Evolutionary conservation across 2,113 vertebrate species (phyloP), one percentile per base, ranked within the genome.

Genomic region (Cyprinus carpio): DNA sequence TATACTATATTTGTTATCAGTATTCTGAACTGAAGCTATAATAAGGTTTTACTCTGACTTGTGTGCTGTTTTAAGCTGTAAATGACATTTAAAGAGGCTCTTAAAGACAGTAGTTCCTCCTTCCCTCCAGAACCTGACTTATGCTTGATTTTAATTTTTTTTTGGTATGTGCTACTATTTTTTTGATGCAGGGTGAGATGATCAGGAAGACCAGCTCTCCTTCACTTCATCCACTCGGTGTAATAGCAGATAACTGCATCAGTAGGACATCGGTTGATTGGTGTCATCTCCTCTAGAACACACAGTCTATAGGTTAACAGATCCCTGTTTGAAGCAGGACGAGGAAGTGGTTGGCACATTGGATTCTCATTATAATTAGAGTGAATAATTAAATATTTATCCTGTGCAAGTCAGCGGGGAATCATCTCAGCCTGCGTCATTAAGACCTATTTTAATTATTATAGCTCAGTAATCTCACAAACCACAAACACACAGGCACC

Each of bases 301-400:
- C 75, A 90, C 86, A 90, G 86, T 77, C 75, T 43, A 86, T 84
- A 72, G 16, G 84, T 86, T 87, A 89, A 89, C 64, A 89, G 85
- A 91, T 89, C 64, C 80, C 25, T 67, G 69, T 84, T 90, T 75
- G 16, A 85, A 78, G 69, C 80, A 37, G n/a, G 62, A 89, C 91
- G 89, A 89, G 84, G 89, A 86, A 87, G 83, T 62, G 56, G 40
- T 90, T 87, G 87, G 90, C 89, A 90, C 90, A 92, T 90, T 90
- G 86, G 85, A 87, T 90, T 88, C 62, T 85, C 88, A 89, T 92
- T 88, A 91, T 92, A 90, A 92, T 89, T 92, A 84, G 89, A 92
- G 92, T 92, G 90, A 94, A 93, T 90, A 88, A 92, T 94, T 90
- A 89, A 93, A 93, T 93, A 94, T 93, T 92, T 91, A 92, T 94